A percentile compares a stretch with the other conserved stretches of the same genome.
These are phyloP conservation scores for Melieria picta DNA, from an alignment of 2,888 invertebrate species.

Conservation along the genomic window DNA sequence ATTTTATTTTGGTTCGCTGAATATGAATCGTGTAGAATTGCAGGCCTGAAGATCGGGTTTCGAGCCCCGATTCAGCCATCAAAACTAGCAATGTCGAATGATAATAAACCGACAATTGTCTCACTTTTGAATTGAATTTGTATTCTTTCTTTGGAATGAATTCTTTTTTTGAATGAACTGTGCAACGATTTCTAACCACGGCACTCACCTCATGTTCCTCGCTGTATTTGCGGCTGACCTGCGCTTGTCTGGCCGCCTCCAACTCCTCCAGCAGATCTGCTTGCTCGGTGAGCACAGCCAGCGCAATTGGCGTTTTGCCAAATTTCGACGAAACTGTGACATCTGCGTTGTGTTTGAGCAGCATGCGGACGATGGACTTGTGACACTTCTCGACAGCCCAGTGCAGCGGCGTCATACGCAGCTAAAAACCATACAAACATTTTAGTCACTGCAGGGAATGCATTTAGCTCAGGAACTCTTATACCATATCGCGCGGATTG, in stretches of 20 bases:
- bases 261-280: conserved; percentile 71
- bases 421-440: conserved; percentile 64
- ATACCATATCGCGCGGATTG: conserved; percentile 81
- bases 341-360: conserved; percentile 81
- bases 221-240: conserved; percentile 57
- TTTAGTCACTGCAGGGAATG: conserved; percentile 2
- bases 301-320: conserved; percentile 74
- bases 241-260: conserved; percentile 64
- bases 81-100: too few relatives aligned
- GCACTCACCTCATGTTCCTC: conserved; percentile 58
- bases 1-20: too few relatives aligned
- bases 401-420: conserved; percentile 91
- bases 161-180: too few relatives aligned
- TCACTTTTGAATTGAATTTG: too few relatives aligned
- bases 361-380: conserved; percentile 72
- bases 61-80: too few relatives aligned
- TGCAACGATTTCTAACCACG: neutral
- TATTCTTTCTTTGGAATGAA: too few relatives aligned
- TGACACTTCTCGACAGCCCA: conserved; percentile 92
- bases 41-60: too few relatives aligned
- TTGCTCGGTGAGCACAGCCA: conserved; percentile 75
- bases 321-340: conserved; percentile 77
- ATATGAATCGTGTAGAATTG: too few relatives aligned
- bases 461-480: neutral
- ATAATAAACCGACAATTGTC: too few relatives aligned